Base-by-base conservation (phyloP, 2,113 vertebrate genomes). In the Cynocephalus volans region DNA sequence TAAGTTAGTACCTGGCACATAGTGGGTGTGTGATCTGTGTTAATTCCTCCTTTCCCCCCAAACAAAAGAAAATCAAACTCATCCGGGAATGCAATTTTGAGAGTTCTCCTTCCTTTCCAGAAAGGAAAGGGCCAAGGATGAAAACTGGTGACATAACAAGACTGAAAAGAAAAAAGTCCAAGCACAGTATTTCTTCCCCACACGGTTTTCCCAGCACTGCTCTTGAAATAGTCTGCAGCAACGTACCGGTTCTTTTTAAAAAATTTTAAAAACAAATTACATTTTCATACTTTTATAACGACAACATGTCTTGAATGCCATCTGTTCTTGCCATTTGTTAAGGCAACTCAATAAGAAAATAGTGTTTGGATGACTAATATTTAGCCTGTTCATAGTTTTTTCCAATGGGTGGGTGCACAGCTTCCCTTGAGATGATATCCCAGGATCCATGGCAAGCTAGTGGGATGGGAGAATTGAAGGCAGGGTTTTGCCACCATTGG, bases 251-350 rank as follows among this genome's bases (percentile, higher is more conserved):
- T 94, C 95, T 58, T 95, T 94, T 14, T 5, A 18, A 56, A 60
- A 31, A 2, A 48, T 13, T 76, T 72, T 36, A 65, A 92, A 90
- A 95, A 85, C 0, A 26, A 86, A 94, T 45, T 80, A 89, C 83
- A 96, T 33, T 64, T 97, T 94, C 75, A 95, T 90, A 58, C 6
- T 65, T 82, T 73, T 91, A 90, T 95, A 87, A 88, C 91, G 81
- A 77, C 73, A 94, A 76, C 28, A 77, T 93, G 48, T 73, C 92
- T 97, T 92, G 79, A 67, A 93, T 33, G 58, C 82, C 10, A 26
- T 96, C 97, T 98, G 95, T 90, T 97, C 79, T 92, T 89, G 64
- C 36, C 82, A 17, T 92, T 88, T 96, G 50, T 81, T 85, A 97
- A 77, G 45, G 90, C 91, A 87, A 96, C 52, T 95, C 90, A 96